Evolutionary conservation across 2,113 vertebrate genomes (phyloP).

Genomic region (Cettia cetti): DNA sequence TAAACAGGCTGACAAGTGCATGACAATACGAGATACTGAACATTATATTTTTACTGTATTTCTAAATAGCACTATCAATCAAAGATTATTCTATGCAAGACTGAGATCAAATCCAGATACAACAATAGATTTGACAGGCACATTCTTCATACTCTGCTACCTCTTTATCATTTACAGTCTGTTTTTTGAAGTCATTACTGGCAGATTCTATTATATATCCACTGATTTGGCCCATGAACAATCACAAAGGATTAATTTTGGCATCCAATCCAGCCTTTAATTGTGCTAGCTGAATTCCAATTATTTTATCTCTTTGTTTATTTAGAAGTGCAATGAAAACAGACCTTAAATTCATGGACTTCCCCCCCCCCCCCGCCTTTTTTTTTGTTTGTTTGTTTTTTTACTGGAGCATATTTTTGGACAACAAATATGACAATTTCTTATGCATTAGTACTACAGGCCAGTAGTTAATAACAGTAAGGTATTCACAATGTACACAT

Average conservation of each 20-base stretch:
- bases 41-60: neutral
- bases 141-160: neutral
- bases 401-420: neutral
- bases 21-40: neutral
- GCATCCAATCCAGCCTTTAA: neutral
- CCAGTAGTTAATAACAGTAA: neutral
- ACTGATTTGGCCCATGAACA: neutral
- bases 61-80: constrained; percentile 14
- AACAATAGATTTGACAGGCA: constrained; percentile 13
- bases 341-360: neutral
- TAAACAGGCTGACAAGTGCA: neutral
- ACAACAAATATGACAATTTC: neutral
- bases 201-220: neutral
- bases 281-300: neutral
- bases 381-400: rapidly evolving
- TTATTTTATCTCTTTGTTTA: neutral
- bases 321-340: neutral
- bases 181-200: neutral
- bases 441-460: neutral
- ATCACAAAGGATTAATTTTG: neutral
- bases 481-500: neutral
- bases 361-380: too few relatives aligned
- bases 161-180: neutral
- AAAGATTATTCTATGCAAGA: neutral
- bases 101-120: constrained; percentile 17